Percentiles rank a stretch among this genome's conserved stretches.
phyloP scores from a whole-genome alignment of 2,113 vertebrate genomes.

The Carlito syrichta region DNA sequence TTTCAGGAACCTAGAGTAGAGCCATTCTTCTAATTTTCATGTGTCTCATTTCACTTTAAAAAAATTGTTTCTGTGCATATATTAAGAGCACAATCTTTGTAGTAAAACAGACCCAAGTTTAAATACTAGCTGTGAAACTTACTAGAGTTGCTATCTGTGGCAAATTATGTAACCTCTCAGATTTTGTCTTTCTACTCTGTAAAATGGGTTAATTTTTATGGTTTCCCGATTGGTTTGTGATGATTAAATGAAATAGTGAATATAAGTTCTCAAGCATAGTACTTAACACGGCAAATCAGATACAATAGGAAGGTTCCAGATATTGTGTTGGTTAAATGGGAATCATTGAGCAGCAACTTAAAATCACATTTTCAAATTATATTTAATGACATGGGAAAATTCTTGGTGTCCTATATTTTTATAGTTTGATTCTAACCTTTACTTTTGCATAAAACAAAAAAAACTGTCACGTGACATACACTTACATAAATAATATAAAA shows the following conservation, averaged over 20 bases:
- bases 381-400: not conserved
- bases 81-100: not conserved
- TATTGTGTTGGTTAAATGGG: not conserved
- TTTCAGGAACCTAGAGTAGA: not conserved
- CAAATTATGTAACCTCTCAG: not conserved
- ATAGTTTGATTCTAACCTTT: not conserved
- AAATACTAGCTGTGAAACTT: not conserved
- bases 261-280: not conserved
- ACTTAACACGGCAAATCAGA: not conserved
- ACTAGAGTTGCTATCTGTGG: too few species aligned
- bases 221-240: not conserved
- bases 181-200: not conserved
- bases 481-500: not conserved
- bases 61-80: not conserved
- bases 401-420: not conserved
- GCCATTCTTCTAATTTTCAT: not conserved
- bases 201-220: not conserved
- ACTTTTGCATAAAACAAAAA: not conserved
- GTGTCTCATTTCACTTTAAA: not conserved
- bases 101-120: not conserved
- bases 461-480: not conserved
- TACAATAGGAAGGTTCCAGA: not conserved
- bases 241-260: not conserved
- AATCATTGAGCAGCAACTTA: not conserved
- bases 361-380: not conserved